Percentiles rank a stretch among this genome's conserved stretches.
Conservation (phyloP, 2,113 vertebrate genomes). For the Leuciscus idus region DNA sequence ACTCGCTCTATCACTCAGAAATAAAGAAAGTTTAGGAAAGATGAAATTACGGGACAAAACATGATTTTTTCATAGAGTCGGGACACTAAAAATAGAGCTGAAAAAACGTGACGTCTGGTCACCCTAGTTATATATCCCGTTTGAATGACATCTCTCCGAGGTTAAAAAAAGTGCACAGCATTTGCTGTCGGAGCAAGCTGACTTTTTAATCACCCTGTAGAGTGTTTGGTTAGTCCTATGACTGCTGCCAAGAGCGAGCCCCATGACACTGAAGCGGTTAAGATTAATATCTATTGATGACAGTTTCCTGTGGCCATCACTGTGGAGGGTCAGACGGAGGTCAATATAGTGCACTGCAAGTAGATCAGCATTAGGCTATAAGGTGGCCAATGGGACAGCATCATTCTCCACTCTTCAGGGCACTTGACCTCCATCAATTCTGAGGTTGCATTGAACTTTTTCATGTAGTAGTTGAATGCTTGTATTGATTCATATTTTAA, state of each 20-base stretch:
- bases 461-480: neutral
- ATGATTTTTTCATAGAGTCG: too few relatives aligned
- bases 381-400: neutral
- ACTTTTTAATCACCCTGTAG: neutral
- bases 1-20: too few relatives aligned
- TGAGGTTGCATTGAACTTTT: neutral
- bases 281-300: slow-evolving; percentile 29
- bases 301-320: slow-evolving; percentile 13
- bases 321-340: slow-evolving; percentile 6
- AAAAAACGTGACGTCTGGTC: too few relatives aligned
- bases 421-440: neutral
- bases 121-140: neutral
- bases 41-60: too few relatives aligned
- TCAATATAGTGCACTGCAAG: neutral
- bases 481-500: neutral
- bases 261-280: neutral
- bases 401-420: neutral
- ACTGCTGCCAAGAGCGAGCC: slow-evolving; percentile 18
- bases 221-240: neutral
- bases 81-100: too few relatives aligned
- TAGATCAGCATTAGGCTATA: neutral
- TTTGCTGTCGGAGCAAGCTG: neutral
- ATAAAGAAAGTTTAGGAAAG: too few relatives aligned
- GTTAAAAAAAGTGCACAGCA: neutral
- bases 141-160: neutral